A percentile compares a stretch with the other conserved stretches of the same genome.
Evolutionary conservation across 2,113 vertebrate genomes (phyloP).

Genomic region (Myrmophylax atrothorax): DNA sequence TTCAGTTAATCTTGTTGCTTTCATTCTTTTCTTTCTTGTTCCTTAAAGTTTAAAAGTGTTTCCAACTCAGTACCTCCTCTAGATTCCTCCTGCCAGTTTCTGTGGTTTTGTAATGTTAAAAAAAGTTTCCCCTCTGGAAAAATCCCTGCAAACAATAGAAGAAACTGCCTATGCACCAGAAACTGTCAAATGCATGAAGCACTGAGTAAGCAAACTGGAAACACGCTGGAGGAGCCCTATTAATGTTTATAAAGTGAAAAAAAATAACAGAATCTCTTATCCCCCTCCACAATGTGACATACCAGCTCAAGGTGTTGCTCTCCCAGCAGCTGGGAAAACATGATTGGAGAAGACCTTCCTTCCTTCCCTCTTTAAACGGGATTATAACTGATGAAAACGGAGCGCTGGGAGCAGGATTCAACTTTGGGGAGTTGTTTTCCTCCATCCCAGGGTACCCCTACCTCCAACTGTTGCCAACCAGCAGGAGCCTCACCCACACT

Average conservation of each 20-base stretch:
- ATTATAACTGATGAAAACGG: not conserved
- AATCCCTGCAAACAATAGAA: constrained; percentile 69
- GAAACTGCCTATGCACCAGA: constrained; percentile 56
- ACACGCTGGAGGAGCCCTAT: not conserved
- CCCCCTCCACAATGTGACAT: not conserved
- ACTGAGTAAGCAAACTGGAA: constrained; percentile 61
- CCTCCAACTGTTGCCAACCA: not conserved
- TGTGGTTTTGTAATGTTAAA: constrained; percentile 55
- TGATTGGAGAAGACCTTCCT: not conserved
- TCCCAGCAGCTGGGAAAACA: constrained; percentile 53
- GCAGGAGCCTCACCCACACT: not conserved
- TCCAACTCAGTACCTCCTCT: constrained; percentile 20
- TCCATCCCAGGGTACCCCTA: not conserved
- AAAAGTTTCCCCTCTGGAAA: constrained; percentile 65
- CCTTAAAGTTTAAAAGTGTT: constrained; percentile 21
- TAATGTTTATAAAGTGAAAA: constrained; percentile 16
- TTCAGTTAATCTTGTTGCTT: not conserved
- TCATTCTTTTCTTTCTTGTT: not conserved
- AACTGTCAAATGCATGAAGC: constrained; percentile 48
- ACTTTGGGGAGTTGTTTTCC: not conserved
- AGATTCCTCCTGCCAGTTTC: constrained; percentile 47
- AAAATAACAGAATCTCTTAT: not conserved
- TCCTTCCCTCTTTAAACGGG: not conserved
- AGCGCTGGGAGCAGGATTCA: not conserved
- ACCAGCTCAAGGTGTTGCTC: not conserved